Conservation (phyloP, 2,888 invertebrate species). For the Argyresthia goedartella region DNA sequence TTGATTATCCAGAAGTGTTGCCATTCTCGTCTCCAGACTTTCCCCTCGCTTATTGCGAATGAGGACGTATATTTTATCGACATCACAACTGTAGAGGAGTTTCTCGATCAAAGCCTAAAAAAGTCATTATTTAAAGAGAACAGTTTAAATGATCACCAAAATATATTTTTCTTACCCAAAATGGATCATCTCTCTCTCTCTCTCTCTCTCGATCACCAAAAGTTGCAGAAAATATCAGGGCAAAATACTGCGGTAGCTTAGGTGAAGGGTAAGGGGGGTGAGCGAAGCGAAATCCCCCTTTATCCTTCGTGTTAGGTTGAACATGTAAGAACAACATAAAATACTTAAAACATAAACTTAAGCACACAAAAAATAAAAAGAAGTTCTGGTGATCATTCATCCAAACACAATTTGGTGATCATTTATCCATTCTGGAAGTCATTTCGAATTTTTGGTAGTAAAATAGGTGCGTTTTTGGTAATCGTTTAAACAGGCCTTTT, state of each 20-base stretch:
- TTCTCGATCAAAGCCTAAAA: conserved; percentile 80
- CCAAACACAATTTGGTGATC: no score
- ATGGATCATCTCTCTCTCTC: no score
- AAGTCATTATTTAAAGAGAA: neutral
- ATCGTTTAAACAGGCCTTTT: neutral
- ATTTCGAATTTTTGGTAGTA: no score
- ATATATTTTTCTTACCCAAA: no score
- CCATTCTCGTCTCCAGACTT: conserved; percentile 64
- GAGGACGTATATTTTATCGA: conserved; percentile 78
- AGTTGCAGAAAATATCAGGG: no score
- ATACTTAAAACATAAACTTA: neutral
- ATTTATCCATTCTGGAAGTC: no score
- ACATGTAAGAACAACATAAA: neutral
- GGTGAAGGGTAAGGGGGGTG: no score
- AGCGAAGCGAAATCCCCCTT: neutral
- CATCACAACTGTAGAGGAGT: conserved; percentile 78
- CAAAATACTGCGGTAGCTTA: no score
- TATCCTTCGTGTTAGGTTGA: neutral
- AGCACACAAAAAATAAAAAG: no score
- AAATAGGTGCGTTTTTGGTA: no score
- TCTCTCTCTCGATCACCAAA: no score
- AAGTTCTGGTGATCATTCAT: no score
- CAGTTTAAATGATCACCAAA: neutral
- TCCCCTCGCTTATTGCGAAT: conserved; percentile 76
- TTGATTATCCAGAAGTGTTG: conserved; percentile 73